Conservation (phyloP, 2,888 invertebrate species). For the Pseudococcus viburni region DNA sequence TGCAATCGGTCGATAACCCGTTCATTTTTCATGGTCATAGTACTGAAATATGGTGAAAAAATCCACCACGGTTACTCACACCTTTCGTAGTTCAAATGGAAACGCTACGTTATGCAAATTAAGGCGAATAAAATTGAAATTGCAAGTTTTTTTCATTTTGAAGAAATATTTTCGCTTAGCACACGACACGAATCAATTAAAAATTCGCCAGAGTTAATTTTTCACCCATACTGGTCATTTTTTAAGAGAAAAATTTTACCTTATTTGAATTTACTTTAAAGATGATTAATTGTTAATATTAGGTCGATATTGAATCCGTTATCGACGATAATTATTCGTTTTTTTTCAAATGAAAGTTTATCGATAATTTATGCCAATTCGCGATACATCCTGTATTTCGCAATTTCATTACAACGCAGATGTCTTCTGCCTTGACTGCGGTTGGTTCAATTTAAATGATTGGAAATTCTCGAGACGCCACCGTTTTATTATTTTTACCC, state of each 20-base stretch:
- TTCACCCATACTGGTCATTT: background rate
- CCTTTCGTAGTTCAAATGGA: background rate
- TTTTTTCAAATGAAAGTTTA: background rate
- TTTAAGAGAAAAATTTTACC: background rate
- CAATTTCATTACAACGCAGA: background rate
- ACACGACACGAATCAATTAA: slow-evolving; percentile 54
- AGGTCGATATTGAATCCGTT: background rate
- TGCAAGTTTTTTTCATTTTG: slow-evolving; percentile 11
- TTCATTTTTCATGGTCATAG: slow-evolving; percentile 17
- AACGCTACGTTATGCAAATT: slow-evolving; percentile 41
- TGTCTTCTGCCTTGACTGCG: background rate
- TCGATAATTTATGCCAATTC: background rate
- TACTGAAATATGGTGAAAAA: slow-evolving; percentile 1
- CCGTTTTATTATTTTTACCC: background rate
- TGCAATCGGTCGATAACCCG: slow-evolving; percentile 45
- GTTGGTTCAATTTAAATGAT: background rate
- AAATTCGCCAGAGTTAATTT: slow-evolving; percentile 43
- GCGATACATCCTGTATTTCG: background rate
- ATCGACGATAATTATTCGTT: background rate
- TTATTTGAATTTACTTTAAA: background rate
- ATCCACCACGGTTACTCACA: slow-evolving; percentile 31
- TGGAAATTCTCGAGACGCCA: background rate
- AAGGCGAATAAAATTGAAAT: slow-evolving; percentile 31
- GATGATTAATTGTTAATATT: background rate
- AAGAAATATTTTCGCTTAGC: slow-evolving; percentile 16